Evolutionary conservation across 2,797 vertebrate genomes (phyloP), one percentile per base, ranked within the genome.

Genomic region (Diglossa cyanea): DNA sequence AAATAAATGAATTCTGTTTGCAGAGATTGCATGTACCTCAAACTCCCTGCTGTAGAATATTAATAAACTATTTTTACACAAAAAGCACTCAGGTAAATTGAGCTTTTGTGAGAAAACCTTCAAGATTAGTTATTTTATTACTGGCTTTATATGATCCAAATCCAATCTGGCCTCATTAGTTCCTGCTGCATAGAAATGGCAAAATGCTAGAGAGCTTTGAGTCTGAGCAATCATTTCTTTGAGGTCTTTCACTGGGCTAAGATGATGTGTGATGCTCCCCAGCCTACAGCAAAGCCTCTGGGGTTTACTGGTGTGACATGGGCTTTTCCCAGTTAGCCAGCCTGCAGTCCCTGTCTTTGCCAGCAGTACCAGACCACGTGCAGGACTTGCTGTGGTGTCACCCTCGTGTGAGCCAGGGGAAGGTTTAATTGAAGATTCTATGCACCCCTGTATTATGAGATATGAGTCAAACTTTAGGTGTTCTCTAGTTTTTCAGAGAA

Each of bases 11-110:
- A 23, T 78, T 60, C 44, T 80, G 6, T 75, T 70, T 94, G 47
- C 58, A 88, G 80, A 72, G 62, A 66, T 10, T 80, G 37, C 24
- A 66, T 74, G 70, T 78, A 72, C 33, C 11, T 35, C 28, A 31
- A 83, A 66, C 35, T 91, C 44, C 26, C 66, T 51, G 12, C 44
- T 66, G 70, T 62, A 66, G 42, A 75, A 82, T 78, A 77, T 75
- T 91, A 90, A 72, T 39, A 93, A 75, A 40, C 33, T 77, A 12
- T 85, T 87, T 89, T 72, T 65, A 71, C 13, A 57, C 17, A 24
- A 57, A 89, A 91, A 72, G 3, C 62, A 90, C 37, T 67, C 58
- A 72, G 61, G 54, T 91, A 75, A 91, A 66, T 45, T 13, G 8
- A 10, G 25, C 7, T 66, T 65, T 3, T n/a, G 10, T 83, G 55